phyloP scores from a whole-genome alignment of 2,888 invertebrate species.

The Protophormia terraenovae region DNA sequence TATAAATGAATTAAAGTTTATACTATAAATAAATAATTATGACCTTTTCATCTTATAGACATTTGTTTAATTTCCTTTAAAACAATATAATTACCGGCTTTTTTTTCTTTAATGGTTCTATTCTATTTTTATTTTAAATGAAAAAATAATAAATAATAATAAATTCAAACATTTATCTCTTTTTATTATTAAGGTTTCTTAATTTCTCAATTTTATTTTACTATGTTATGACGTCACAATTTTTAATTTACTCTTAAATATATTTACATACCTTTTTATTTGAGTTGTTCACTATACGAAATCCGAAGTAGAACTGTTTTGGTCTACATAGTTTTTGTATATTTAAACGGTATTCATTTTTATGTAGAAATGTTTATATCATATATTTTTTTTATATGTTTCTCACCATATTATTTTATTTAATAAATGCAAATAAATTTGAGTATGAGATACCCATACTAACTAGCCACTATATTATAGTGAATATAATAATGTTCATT shows the following conservation, averaged over 20 bases:
- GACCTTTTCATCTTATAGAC: too few species aligned
- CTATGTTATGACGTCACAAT: neutral
- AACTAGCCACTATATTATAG: neutral
- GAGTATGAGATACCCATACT: neutral
- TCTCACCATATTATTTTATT: neutral
- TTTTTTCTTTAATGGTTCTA: too few species aligned
- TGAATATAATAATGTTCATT: too few species aligned
- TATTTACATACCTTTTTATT: neutral
- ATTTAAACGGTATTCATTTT: neutral
- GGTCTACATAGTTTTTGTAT: neutral
- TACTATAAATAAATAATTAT: too few species aligned
- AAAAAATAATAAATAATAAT: too few species aligned
- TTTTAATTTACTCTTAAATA: neutral
- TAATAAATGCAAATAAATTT: neutral
- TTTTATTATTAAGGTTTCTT: too few species aligned
- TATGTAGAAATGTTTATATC: neutral
- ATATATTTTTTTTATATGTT: neutral
- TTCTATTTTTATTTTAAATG: too few species aligned
- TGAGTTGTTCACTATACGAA: neutral
- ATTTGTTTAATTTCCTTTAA: too few species aligned
- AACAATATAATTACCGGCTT: too few species aligned
- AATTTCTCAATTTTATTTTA: neutral
- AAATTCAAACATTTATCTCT: too few species aligned
- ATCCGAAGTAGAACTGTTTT: neutral
- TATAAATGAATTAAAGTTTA: too few species aligned